These are phyloP conservation scores for Ptychoptera albimana DNA, from an alignment of 2,888 invertebrate species.

Conservation along the genomic window DNA sequence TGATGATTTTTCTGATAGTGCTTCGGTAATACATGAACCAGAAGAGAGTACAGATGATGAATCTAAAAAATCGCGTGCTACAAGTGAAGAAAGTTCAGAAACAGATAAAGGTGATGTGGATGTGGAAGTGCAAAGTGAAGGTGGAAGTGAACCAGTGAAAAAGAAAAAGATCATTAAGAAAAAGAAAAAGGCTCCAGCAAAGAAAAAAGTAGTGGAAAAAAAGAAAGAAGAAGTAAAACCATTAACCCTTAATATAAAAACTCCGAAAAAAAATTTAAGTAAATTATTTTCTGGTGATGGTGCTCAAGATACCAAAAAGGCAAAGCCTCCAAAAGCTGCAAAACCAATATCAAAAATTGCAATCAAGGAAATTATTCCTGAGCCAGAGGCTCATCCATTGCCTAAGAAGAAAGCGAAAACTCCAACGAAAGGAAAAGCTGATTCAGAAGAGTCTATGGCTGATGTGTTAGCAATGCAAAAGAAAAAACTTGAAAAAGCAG, in stretches of 20 bases:
- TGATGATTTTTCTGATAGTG: no score
- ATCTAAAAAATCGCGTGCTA: constrained; percentile 7
- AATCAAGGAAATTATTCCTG: constrained; percentile 22
- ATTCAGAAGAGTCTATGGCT: constrained; percentile 10
- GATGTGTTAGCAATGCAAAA: constrained; percentile 12
- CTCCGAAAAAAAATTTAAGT: constrained; percentile 21
- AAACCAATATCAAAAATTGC: constrained; percentile 22
- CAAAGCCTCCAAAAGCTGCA: constrained; percentile 13
- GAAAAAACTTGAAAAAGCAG: constrained; percentile 20
- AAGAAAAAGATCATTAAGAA: constrained; percentile 13
- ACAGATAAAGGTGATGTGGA: neutral
- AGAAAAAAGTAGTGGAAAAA: constrained; percentile 25
- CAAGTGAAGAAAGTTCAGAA: no score
- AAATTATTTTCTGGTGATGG: constrained; percentile 10
- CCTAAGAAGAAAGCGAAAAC: constrained; percentile 19
- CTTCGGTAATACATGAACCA: constrained; percentile 4
- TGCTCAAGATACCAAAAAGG: constrained; percentile 23
- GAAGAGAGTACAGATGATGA: constrained; percentile 18
- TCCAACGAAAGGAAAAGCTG: constrained; percentile 16
- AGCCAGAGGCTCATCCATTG: constrained; percentile 20
- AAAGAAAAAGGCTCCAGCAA: constrained; percentile 19
- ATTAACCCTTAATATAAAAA: constrained; percentile 26
- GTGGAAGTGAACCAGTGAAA: constrained; percentile 5
- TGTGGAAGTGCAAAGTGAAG: constrained; percentile 2
- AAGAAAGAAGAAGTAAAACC: constrained; percentile 26